Evolutionary conservation across 2,888 invertebrate species (phyloP).

Genomic region (Notocelia uddmanniana): DNA sequence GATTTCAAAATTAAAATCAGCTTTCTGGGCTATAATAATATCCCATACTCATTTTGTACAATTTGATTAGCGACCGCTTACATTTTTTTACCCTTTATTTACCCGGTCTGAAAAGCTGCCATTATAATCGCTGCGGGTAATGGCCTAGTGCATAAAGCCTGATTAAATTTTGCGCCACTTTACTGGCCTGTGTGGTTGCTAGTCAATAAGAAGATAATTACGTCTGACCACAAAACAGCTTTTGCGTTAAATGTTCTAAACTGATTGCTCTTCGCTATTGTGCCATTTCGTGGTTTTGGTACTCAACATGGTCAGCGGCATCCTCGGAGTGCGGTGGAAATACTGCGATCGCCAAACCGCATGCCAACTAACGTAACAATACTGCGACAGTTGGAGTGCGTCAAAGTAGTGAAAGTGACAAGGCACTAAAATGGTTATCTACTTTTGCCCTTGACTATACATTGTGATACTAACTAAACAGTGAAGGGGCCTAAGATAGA

Average conservation of each 20-base stretch:
- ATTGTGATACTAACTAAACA: too few relatives aligned
- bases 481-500: too few relatives aligned
- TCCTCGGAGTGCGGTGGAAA: too few relatives aligned
- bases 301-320: too few relatives aligned
- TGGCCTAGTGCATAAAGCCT: slow-evolving; percentile 50
- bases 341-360: too few relatives aligned
- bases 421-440: too few relatives aligned
- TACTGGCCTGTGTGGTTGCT: slow-evolving; percentile 53
- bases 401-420: too few relatives aligned
- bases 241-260: slow-evolving; percentile 44
- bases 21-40: neutral
- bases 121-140: slow-evolving; percentile 17
- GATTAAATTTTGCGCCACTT: slow-evolving; percentile 55
- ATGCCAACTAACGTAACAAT: too few relatives aligned
- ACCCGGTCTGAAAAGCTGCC: slow-evolving; percentile 14
- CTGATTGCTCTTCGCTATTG: neutral
- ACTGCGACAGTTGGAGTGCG: too few relatives aligned
- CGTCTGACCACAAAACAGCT: slow-evolving; percentile 51
- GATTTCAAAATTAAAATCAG: neutral
- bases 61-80: slow-evolving; percentile 9
- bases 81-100: slow-evolving; percentile 19
- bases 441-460: too few relatives aligned
- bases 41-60: neutral
- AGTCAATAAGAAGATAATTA: slow-evolving; percentile 60
- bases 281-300: neutral